Evolutionary conservation across 2,113 vertebrate genomes (phyloP).

Genomic region (Oncorhynchus masou): DNA sequence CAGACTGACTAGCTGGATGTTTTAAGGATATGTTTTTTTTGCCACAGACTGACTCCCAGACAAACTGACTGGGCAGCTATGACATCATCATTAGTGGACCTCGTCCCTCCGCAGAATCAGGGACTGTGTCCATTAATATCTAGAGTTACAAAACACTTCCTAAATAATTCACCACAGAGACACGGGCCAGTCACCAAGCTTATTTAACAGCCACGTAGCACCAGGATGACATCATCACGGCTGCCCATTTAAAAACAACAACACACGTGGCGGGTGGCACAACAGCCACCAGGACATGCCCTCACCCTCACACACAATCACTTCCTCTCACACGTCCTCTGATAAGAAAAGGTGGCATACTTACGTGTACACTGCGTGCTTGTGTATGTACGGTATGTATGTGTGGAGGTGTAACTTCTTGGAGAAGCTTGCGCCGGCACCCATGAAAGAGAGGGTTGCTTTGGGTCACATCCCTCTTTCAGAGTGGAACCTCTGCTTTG

Average conservation of each 20-base stretch:
- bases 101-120: slow-evolving; percentile 20
- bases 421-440: not conserved
- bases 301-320: not conserved
- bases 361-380: not conserved
- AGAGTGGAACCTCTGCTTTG: slow-evolving; percentile 6
- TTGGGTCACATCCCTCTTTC: not conserved
- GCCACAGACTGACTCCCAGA: no score
- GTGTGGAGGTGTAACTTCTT: slow-evolving; percentile 34
- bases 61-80: not conserved
- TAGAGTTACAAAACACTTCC: slow-evolving; percentile 52
- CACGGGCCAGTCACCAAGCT: slow-evolving; percentile 28
- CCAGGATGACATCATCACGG: slow-evolving; percentile 54
- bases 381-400: slow-evolving; percentile 12
- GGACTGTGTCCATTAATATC: slow-evolving; percentile 49
- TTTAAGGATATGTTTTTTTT: no score
- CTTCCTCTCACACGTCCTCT: not conserved
- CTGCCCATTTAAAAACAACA: slow-evolving; percentile 28
- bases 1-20: no score
- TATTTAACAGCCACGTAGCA: slow-evolving; percentile 19
- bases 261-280: not conserved
- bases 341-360: not conserved
- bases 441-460: slow-evolving; percentile 9
- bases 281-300: not conserved
- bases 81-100: slow-evolving; percentile 30
- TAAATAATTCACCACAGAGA: slow-evolving; percentile 66